Base-by-base conservation (phyloP, 2,113 vertebrate species). In the Protomyctophum bolini region DNA sequence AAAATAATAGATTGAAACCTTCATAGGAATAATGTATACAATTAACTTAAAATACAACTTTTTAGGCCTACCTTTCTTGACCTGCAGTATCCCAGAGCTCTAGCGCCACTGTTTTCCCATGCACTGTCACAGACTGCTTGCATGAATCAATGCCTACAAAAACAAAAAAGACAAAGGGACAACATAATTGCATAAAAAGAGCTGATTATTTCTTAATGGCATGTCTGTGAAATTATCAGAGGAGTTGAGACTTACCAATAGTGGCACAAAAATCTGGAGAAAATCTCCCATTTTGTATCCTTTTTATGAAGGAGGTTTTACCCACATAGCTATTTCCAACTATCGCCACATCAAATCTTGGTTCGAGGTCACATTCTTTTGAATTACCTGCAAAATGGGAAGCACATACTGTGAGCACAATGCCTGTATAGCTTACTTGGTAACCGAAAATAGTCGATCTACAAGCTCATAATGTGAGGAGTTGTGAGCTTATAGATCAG, bases 31-130 rank as follows among this genome's bases (percentile, higher is more conserved):
- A 21, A 21, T 21, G 21, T 21, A 21, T 21, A 21, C 33, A 41
- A 4, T 41, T 1, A 41, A 41, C 51, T 2, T 1, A 10, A n/a
- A 54, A 56, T 55, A 41, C 33, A 41, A 41, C 33, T 41, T 41
- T 41, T 41, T 57, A 28, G 11, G 58, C 6, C 80, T 86, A 98
- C 97, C 97, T 95, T 77, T 99, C 97, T 74, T 98, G 96, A 8
- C 97, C 97, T 0, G 97, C 97, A 0, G 97, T 98, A 85, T 99
- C 97, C 97, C 97, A 99, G 63, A 99, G 80, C 78, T 94, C 91
- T 2, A 99, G 92, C 6, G 85, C 83, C 63, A 96, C 94, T 51
- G 6, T 41, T 68, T 86, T 92, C 66, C 91, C 92, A 71, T 95
- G 95, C 87, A 98, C 91, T 0, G 80, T 0, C n/a, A 98, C 58